phyloP scores from a whole-genome alignment of 2,797 vertebrate genomes.

The Notolepis coatsorum region DNA sequence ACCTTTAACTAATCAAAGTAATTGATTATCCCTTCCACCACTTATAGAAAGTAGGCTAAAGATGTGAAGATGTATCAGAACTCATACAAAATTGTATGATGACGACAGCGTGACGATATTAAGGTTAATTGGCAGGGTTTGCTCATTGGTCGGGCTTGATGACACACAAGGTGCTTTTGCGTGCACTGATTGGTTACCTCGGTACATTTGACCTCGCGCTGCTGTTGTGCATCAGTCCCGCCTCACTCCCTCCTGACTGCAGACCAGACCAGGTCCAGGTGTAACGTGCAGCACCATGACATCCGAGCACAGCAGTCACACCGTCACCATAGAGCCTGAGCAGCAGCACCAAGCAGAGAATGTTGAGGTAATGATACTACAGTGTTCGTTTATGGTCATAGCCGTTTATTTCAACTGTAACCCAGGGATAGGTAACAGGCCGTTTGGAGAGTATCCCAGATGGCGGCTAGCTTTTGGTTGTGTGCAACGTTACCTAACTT shows the following conservation, averaged over 20 bases:
- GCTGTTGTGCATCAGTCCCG: fast-evolving
- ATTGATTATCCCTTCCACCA: too few relatives aligned
- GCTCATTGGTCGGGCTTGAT: constrained; percentile 48
- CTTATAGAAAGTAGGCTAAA: too few relatives aligned
- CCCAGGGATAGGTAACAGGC: not conserved
- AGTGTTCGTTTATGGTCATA: not conserved
- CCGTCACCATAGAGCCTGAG: constrained; percentile 17
- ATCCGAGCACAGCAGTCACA: constrained; percentile 17
- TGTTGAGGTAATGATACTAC: constrained; percentile 56
- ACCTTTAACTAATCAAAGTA: too few relatives aligned
- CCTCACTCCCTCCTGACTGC: not conserved
- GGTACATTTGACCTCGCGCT: constrained; percentile 44
- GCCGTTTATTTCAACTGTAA: not conserved
- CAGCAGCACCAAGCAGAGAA: constrained; percentile 9
- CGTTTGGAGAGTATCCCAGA: not conserved
- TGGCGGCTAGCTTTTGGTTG: not conserved
- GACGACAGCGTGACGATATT: too few relatives aligned
- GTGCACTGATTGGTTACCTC: constrained; percentile 60
- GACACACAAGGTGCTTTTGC: constrained; percentile 31
- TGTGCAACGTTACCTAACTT: too few relatives aligned
- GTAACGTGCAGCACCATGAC: constrained; percentile 61
- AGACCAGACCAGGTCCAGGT: not conserved
- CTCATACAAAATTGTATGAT: too few relatives aligned
- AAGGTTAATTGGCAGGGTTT: constrained; percentile 59
- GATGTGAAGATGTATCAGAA: too few relatives aligned